These are phyloP conservation scores for Rapana venosa DNA, from an alignment of 2,888 invertebrate species.

Conservation along the genomic window DNA sequence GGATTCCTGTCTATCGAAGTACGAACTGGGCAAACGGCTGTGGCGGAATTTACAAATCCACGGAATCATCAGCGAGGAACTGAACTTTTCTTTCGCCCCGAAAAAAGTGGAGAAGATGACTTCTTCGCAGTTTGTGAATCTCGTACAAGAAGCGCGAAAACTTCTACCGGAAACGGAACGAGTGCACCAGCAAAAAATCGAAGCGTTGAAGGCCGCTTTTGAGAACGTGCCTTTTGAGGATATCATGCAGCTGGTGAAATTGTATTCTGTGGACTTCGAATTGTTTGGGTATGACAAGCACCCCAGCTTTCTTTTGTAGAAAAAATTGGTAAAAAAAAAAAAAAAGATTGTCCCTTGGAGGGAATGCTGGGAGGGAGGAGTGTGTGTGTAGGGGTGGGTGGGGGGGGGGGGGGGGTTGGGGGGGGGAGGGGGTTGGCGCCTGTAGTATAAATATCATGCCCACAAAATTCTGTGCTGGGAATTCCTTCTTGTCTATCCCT, in stretches of 20 bases:
- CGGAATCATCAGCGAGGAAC: conserved; percentile 38
- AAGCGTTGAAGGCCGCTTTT: conserved; percentile 31
- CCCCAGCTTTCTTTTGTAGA: conserved; percentile 7
- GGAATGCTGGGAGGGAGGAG: too few species aligned
- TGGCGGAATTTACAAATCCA: conserved; percentile 44
- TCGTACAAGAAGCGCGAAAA: conserved; percentile 9
- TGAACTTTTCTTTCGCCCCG: conserved; percentile 31
- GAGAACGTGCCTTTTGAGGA: conserved; percentile 15
- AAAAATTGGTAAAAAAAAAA: not conserved
- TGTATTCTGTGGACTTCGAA: conserved; percentile 42
- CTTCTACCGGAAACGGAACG: not conserved
- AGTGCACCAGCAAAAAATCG: conserved; percentile 31
- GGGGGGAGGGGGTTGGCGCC: too few species aligned
- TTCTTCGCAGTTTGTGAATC: conserved; percentile 8
- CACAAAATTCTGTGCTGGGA: too few species aligned
- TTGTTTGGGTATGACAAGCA: conserved; percentile 41
- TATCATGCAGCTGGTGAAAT: conserved; percentile 9
- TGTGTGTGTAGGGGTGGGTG: too few species aligned
- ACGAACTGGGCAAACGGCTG: conserved; percentile 32
- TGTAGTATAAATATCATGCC: too few species aligned
- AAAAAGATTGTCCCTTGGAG: too few species aligned
- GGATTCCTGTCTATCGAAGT: conserved; percentile 36
- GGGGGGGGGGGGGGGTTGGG: too few species aligned
- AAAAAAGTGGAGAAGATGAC: conserved; percentile 32
- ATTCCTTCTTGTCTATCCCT: too few species aligned